These are phyloP conservation scores for Archips xylosteana DNA, from an alignment of 2,888 invertebrate species.

Conservation along the genomic window DNA sequence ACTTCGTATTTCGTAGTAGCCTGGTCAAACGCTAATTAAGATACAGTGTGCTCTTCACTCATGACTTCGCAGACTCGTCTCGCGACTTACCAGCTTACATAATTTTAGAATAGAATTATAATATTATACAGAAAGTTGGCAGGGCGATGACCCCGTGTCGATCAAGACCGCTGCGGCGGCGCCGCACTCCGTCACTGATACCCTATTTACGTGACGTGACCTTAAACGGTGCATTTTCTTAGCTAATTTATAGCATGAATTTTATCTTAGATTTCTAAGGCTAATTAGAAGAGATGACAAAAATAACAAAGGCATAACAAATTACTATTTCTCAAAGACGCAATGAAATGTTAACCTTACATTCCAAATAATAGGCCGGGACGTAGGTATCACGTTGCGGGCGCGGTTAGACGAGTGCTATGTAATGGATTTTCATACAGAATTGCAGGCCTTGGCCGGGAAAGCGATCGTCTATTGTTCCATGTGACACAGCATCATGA, in stretches of 20 bases:
- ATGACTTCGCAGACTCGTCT: neutral
- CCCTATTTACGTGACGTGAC: constrained; percentile 3
- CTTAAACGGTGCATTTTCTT: neutral
- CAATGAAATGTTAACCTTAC: too few relatives aligned
- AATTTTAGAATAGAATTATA: constrained; percentile 31
- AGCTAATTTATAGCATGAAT: neutral
- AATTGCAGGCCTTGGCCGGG: too few relatives aligned
- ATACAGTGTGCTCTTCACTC: neutral
- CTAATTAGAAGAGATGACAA: neutral
- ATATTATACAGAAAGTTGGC: constrained; percentile 38
- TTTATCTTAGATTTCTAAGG: neutral
- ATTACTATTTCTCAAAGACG: too few relatives aligned
- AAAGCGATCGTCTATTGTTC: too few relatives aligned
- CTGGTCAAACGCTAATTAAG: too few relatives aligned
- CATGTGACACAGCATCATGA: too few relatives aligned
- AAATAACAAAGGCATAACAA: too few relatives aligned
- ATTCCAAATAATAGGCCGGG: too few relatives aligned
- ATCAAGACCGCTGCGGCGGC: constrained; percentile 15
- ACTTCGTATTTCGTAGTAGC: too few relatives aligned
- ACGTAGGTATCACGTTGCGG: too few relatives aligned
- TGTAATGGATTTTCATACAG: too few relatives aligned
- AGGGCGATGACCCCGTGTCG: constrained; percentile 35
- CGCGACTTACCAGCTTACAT: constrained; percentile 13
- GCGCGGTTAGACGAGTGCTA: too few relatives aligned
- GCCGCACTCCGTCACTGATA: constrained; percentile 1